Base-by-base conservation (phyloP, 2,888 invertebrate species). In the Caenorhabditis drosophilae region DNA sequence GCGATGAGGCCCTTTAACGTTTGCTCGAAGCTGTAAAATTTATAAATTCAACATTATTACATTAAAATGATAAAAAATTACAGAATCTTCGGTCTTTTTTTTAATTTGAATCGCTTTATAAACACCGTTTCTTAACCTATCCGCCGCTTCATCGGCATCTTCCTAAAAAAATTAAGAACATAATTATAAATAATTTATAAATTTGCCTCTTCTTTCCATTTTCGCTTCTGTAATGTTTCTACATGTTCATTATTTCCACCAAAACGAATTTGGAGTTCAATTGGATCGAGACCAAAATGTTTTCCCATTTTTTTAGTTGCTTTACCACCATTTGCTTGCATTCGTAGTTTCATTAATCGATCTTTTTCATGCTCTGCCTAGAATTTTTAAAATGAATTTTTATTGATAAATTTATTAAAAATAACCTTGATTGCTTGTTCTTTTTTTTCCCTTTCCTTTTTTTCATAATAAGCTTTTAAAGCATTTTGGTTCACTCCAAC, bases 281-380 rank as follows among this genome's bases (percentile, higher is more conserved):
- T 66, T 0, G 71, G 66, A 50, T 73, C 66, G 40, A 75, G 47
- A 27, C 79, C 79, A 38, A 79, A 79, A 22, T 77, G 77, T 47
- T 70, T 71, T 12, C 76, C 77, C 35, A 79, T 70, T 54, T 79
- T 79, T 54, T 78, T 79, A 48, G 70, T 79, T n/a, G 79, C 79
- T 59, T 73, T 73, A 54, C 79, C 79, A n/a, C 75, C 73, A 46
- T 72, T 66, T n/a, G 71, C 68, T 55, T 78, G 72, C 55, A 79
- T 46, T 42, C 79, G 45, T 38, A 75, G 60, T 48, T 66, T 60
- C 53, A 76, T 76, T 41, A 79, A 59, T 25, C 56, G 51, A 35
- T 76, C 71, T 36, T 71, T 67, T 11, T 79, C 75, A 26, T 60
- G 57, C 31, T 71, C 66, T 16, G 56, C 56, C 31, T 31, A 12